Base-by-base conservation (phyloP, 2,888 invertebrate species). In the Trichogramma evanescens region DNA sequence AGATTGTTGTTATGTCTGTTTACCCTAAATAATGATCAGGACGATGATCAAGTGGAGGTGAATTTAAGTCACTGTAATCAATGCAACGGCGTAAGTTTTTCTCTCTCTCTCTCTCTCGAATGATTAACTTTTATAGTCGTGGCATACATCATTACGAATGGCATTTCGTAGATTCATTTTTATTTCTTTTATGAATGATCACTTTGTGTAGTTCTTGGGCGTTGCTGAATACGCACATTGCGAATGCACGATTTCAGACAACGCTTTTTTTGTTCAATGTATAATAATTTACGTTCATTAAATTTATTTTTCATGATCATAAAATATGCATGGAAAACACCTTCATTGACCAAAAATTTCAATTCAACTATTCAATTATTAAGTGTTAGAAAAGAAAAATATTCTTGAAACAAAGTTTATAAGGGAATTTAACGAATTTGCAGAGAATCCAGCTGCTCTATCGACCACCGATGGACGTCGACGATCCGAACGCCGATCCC, bases 391-490 rank as follows among this genome's bases (percentile, higher is more conserved):
- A 9, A 45, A 26, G 26, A 1, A 26, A 26, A 26, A 26, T 26
- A 26, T 26, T 2, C 26, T 26, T 26, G 45, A 45, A 45, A 45
- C 8, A 45, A 45, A 9, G 45, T n/a, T n/a, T 26, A 26, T 26
- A 26, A 26, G 1, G 26, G 26, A 26, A 50, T 50, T 13, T 7
- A 3, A 53, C 9, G 40, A 48, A 41, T 53, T 80, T 79, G 2
- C 80, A 93, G 93, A 85, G 93, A 65, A 87, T 93, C 63, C 92
- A 93, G 73, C 81, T 90, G 68, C 79, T 93, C 56, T 93, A 93
- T 76, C 86, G 93, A 2, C 93, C 93, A 2, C 84, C 86, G 0
- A 78, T 89, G 71, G 82, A 81, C 48, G 77, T 79, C 68, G 79
- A 80, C 9, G 80, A 80, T 51, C 70, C 79, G 7, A 76, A 78